A percentile compares a stretch with the other conserved stretches of the same genome.
These are phyloP conservation scores for Eupithecia abbreviata DNA, from an alignment of 2,888 invertebrate species.

Conservation along the genomic window DNA sequence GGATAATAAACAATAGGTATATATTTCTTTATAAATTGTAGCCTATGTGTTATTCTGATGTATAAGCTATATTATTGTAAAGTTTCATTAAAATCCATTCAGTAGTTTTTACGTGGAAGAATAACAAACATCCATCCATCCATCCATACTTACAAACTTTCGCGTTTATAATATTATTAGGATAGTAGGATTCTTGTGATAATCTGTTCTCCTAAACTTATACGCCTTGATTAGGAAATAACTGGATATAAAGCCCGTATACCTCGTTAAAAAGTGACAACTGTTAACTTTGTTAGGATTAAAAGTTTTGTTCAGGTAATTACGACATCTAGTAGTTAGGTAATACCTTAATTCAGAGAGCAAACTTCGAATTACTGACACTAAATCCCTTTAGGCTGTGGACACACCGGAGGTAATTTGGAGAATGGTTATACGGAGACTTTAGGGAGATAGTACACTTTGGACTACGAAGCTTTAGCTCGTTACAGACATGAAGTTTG, in stretches of 20 bases:
- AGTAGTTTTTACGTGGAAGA: too few species aligned
- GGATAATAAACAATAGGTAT: too few species aligned
- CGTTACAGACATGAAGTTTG: background rate
- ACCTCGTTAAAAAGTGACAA: background rate
- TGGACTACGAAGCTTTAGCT: background rate
- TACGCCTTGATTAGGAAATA: background rate
- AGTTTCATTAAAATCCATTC: too few species aligned
- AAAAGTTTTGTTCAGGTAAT: background rate
- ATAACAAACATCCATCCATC: too few species aligned
- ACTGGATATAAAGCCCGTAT: background rate
- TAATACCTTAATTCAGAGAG: constrained; percentile 41
- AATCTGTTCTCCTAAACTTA: background rate
- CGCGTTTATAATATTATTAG: too few species aligned
- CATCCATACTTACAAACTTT: too few species aligned
- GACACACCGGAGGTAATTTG: constrained; percentile 20
- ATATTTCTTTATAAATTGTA: too few species aligned
- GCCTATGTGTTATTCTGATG: too few species aligned
- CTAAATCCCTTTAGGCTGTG: background rate
- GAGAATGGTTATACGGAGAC: background rate
- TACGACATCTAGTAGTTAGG: background rate
- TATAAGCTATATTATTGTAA: too few species aligned
- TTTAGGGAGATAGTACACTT: background rate
- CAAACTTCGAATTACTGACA: constrained; percentile 56
- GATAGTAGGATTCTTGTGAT: background rate
- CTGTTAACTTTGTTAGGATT: background rate